phyloP scores from a whole-genome alignment of 2,797 vertebrate species.

The Sebastes melanostomus region DNA sequence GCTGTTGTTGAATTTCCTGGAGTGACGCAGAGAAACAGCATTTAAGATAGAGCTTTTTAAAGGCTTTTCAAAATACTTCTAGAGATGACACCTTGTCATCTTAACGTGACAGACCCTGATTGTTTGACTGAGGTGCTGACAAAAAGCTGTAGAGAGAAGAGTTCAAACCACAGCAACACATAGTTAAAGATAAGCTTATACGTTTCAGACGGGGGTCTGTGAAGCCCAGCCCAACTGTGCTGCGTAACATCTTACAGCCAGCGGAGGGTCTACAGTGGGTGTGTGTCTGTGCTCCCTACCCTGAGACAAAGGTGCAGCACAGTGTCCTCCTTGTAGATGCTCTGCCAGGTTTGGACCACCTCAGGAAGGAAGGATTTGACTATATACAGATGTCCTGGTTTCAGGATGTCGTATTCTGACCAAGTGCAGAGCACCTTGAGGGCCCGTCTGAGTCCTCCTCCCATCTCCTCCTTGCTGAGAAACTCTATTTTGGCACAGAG shows the following conservation, averaged over 20 bases:
- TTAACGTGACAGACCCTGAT: not conserved
- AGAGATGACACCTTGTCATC: not conserved
- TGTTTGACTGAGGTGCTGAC: not conserved
- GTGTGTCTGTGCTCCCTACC: constrained; percentile 75
- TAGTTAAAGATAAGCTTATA: not conserved
- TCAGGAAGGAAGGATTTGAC: constrained; percentile 98
- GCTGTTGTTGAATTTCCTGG: constrained; percentile 98
- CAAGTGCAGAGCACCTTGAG: constrained; percentile 98
- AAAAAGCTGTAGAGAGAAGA: not conserved
- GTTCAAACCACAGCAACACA: not conserved
- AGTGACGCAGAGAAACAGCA: constrained; percentile 9
- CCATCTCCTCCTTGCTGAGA: constrained; percentile 99
- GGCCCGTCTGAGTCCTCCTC: constrained; percentile 93
- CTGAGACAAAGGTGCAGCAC: constrained; percentile 98
- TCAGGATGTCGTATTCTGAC: constrained; percentile 97
- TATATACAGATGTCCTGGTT: constrained; percentile 96
- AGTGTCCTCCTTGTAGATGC: constrained; percentile 97
- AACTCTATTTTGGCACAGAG: constrained; percentile 99
- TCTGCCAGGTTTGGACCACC: constrained; percentile 96
- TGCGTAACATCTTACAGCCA: too few species aligned
- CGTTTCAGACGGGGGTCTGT: not conserved
- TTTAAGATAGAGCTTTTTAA: not conserved
- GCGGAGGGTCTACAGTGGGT: too few species aligned
- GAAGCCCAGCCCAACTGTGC: not conserved
- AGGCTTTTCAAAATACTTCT: not conserved